These are phyloP conservation scores for Phlogophora meticulosa DNA, from an alignment of 2,888 invertebrate genomes.

Conservation along the genomic window DNA sequence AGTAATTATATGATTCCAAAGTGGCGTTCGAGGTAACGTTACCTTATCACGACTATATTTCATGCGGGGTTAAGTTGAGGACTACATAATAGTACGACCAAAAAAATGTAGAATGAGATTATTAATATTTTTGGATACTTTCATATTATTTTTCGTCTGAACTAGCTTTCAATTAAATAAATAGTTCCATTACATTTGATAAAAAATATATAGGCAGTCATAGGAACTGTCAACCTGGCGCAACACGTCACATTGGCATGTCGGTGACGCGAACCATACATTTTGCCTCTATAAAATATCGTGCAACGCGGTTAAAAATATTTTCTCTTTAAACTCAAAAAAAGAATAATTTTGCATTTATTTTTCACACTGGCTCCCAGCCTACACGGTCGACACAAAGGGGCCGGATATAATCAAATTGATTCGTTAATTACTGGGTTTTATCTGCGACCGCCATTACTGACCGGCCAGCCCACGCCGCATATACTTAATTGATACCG, in stretches of 20 bases:
- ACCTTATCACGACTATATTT: too few species aligned
- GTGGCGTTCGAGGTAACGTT: neutral
- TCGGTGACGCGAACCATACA: too few species aligned
- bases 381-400: slow-evolving; percentile 75
- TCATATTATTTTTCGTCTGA: neutral
- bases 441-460: slow-evolving; percentile 82
- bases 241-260: too few species aligned
- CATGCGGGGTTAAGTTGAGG: too few species aligned
- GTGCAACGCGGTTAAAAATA: too few species aligned
- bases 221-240: too few species aligned
- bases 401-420: slow-evolving; percentile 81
- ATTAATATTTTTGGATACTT: neutral
- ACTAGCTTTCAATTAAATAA: neutral
- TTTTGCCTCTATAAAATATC: too few species aligned
- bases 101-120: too few species aligned
- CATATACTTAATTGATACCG: slow-evolving; percentile 70
- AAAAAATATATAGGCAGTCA: neutral
- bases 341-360: too few species aligned
- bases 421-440: slow-evolving; percentile 86
- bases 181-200: too few species aligned
- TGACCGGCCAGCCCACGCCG: slow-evolving; percentile 74
- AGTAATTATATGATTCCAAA: neutral
- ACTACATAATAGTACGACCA: too few species aligned
- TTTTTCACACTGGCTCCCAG: slow-evolving; percentile 44
- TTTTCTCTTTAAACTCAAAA: too few species aligned